These are phyloP conservation scores for Mellilla xanthometata DNA, from an alignment of 2,888 invertebrate genomes.

Conservation along the genomic window DNA sequence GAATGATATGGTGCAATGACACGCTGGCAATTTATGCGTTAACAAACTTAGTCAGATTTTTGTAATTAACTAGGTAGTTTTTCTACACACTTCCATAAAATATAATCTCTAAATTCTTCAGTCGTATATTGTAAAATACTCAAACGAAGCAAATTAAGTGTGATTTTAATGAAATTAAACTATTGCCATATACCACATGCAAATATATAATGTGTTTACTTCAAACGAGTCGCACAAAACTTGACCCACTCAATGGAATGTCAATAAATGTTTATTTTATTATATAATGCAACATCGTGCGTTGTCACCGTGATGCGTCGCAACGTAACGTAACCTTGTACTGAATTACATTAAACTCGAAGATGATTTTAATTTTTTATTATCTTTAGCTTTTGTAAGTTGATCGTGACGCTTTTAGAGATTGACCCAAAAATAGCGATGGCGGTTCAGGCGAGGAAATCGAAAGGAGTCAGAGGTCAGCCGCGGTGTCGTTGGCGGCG, in stretches of 20 bases:
- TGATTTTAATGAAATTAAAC: too few relatives aligned
- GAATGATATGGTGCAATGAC: too few relatives aligned
- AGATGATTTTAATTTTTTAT: slow-evolving; percentile 32
- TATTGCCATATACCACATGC: neutral
- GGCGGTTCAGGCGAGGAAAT: slow-evolving; percentile 49
- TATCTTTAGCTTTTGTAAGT: slow-evolving; percentile 25
- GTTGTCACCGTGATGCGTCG: slow-evolving; percentile 39
- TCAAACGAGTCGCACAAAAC: slow-evolving; percentile 31
- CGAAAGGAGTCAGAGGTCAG: slow-evolving; percentile 62
- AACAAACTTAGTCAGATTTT: too few relatives aligned
- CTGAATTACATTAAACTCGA: slow-evolving; percentile 36
- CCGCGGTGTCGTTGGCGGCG: slow-evolving; percentile 41
- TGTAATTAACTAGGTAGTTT: too few relatives aligned
- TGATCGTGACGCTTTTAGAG: slow-evolving; percentile 35
- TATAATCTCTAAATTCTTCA: too few relatives aligned
- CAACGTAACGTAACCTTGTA: slow-evolving; percentile 53
- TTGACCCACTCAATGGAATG: slow-evolving; percentile 39
- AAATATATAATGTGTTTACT: slow-evolving; percentile 1
- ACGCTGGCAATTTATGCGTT: too few relatives aligned
- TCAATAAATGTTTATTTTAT: slow-evolving; percentile 33
- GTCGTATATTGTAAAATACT: too few relatives aligned
- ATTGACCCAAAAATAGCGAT: slow-evolving; percentile 51
- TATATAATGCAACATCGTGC: slow-evolving; percentile 41
- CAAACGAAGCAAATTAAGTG: too few relatives aligned
- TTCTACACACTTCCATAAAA: too few relatives aligned